Percentiles rank a stretch among this genome's conserved stretches.
Evolutionary conservation across 2,797 vertebrate species (phyloP).

Genomic region (Tokudaia tokunoshimensis): DNA sequence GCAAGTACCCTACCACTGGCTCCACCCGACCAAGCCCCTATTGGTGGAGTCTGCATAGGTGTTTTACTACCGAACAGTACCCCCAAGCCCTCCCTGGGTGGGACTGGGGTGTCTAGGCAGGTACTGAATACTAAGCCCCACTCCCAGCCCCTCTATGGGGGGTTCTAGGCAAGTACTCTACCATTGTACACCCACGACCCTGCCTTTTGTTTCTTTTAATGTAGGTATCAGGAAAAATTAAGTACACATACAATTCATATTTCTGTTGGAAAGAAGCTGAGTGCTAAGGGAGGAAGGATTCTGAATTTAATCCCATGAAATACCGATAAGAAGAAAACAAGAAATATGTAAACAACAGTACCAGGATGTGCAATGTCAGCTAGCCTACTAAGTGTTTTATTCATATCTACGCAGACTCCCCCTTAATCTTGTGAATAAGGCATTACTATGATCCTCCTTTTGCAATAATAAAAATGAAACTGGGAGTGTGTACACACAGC

Average conservation of each 20-base stretch:
- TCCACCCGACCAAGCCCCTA: background rate
- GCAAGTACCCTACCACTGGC: background rate
- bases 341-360: background rate
- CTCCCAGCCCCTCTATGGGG: background rate
- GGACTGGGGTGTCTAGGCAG: background rate
- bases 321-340: background rate
- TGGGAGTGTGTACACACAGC: background rate
- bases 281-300: background rate
- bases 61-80: background rate
- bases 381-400: background rate
- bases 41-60: background rate
- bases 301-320: background rate
- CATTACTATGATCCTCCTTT: background rate
- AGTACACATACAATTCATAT: too few relatives aligned
- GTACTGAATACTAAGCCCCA: background rate
- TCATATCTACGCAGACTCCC: background rate
- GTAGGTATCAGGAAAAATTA: background rate
- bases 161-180: background rate
- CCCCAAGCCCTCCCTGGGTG: background rate
- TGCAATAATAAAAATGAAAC: background rate
- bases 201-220: background rate
- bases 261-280: background rate
- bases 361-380: background rate
- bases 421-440: background rate
- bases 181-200: background rate